Evolutionary conservation across 2,888 invertebrate genomes (phyloP), one percentile per base, ranked within the genome.

Genomic region (Latheticus oryzae): DNA sequence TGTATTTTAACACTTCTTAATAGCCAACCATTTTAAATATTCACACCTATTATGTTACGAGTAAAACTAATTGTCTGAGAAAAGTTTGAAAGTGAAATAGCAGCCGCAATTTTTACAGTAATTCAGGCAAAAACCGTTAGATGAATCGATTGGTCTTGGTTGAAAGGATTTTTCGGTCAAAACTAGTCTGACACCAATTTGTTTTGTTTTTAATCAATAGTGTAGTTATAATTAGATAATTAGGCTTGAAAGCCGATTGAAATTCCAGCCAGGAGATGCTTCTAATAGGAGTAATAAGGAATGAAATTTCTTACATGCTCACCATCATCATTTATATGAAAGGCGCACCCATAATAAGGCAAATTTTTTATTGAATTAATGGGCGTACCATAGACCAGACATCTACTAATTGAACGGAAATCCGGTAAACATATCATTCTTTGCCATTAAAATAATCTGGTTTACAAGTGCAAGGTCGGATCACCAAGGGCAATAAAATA

Each of bases 381-480:
- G 16, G 33, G 35, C 23, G 37, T 35, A 24, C 16, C 23, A 8
- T 3, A 19, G 21, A 9, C 12, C 32, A 40, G 28, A 50, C 52
- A 33, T 38, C 38, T 9, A 9, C 24, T 35, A 56, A 57, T 57
- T 43, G 43, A 57, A 40, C 58, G 58, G 58, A 58, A 54, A 58
- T 58, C 58, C 58, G 58, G 45, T 17, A 9, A 43, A 45, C 38
- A 37, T 47, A 28, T 30, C 23, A 38, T 47, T 38, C 15, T 37
- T 47, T 45, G 13, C 40, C 30, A 54, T 48, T 15, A 55, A 30
- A 37, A 40, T 40, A 56, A 56, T 42, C 12, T 16, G 40, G 50
- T 50, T 23, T 56, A 33, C 59, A 59, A 59, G 59, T 59, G 54
- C 54, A 59, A 59, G 59, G 59, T 59, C 24, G 38, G 15, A 7